Base-by-base conservation (phyloP, 1,140 invertebrate genomes). In the Scaptomyza graminum region DNA sequence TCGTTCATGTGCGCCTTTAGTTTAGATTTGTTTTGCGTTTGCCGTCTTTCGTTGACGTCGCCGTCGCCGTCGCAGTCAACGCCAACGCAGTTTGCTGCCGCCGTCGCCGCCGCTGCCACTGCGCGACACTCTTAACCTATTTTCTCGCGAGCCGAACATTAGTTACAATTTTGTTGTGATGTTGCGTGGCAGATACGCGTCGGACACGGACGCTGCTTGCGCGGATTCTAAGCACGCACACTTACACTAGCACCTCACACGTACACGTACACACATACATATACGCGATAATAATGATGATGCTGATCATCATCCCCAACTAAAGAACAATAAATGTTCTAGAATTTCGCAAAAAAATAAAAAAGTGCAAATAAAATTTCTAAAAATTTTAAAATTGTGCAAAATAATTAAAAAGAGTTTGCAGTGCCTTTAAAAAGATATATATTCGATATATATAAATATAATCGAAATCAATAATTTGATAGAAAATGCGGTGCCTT, bases 101-200 rank as follows among this genome's bases (percentile, higher is more conserved):
- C 5, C 28, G 5, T 5, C 5, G 28, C 28, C 46, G 55, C 41
- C 60, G 55, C 73, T 69, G 76, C 76, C 64, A 63, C 76, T 87
- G 83, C 73, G 73, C 83, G 76, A 76, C 81, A 90, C 85, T 89
- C 85, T 89, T 89, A 89, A 89, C 85, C 85, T 89, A 89, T 89
- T 90, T 89, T 90, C 87, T 89, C 87, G 85, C 77, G 67, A 80
- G 41, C 55, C 65, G 75, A 85, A 75, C 84, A 81, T 89, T 89
- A 89, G 85, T 90, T 90, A 89, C 84, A 88, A 89, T 88, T 88
- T 89, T 89, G 84, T 89, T 89, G 84, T 89, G 84, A 89, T 89
- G 85, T 88, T 90, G 85, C 80, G 85, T 88, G 85, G 82, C 84
- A 88, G 83, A 88, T 88, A 89, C 83, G 83, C 79, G 80, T 79